These are phyloP conservation scores for Arctia plantaginis DNA, from an alignment of 2,888 invertebrate species.

Conservation along the genomic window DNA sequence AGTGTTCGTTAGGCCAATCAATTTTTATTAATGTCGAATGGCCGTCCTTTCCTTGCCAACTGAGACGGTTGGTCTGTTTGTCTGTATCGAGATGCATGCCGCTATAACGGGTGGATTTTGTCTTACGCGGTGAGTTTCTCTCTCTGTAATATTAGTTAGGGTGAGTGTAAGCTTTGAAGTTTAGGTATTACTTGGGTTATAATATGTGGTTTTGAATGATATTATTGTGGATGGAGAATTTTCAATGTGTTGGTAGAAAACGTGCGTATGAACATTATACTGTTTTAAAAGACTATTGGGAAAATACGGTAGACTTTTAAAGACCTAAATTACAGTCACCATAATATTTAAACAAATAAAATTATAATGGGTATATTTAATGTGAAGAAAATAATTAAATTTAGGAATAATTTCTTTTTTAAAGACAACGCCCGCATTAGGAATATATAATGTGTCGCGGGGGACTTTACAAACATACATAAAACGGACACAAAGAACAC, in stretches of 20 bases:
- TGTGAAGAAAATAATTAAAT: no score
- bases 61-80: constrained; percentile 64
- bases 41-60: constrained; percentile 82
- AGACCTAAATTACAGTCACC: no score
- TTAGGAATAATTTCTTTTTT: no score
- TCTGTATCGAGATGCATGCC: constrained; percentile 67
- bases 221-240: constrained; percentile 22
- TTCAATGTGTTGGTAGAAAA: background rate
- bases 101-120: constrained; percentile 73
- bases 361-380: no score
- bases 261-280: background rate
- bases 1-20: constrained; percentile 78
- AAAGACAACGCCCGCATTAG: no score
- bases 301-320: no score
- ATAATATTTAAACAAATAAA: no score
- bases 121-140: constrained; percentile 78
- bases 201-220: constrained; percentile 19
- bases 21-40: constrained; percentile 81
- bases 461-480: no score
- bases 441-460: no score
- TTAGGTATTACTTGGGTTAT: constrained; percentile 48
- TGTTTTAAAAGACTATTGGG: no score
- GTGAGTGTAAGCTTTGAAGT: constrained; percentile 48
- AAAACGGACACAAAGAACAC: no score
- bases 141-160: constrained; percentile 74